Conservation (phyloP, 2,113 vertebrate species). For the Thamnaconus septentrionalis region DNA sequence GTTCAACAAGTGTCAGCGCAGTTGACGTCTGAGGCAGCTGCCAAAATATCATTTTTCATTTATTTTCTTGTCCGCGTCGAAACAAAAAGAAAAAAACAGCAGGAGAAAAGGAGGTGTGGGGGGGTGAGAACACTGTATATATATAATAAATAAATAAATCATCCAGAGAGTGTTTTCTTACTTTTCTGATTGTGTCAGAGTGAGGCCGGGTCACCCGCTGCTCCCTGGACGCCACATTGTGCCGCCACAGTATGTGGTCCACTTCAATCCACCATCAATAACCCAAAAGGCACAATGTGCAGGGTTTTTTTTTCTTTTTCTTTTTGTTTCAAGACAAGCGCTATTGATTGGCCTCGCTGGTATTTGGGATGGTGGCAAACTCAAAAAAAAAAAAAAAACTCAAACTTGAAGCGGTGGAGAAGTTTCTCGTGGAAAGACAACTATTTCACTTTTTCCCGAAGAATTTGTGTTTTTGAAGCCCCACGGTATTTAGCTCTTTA, state of each 20-base stretch:
- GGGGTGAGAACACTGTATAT: too few relatives aligned
- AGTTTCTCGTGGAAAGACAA: too few relatives aligned
- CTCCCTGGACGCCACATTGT: conserved; percentile 40
- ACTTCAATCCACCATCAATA: conserved; percentile 56
- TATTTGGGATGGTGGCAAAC: neutral
- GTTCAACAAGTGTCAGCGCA: too few relatives aligned
- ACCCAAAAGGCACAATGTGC: conserved; percentile 38
- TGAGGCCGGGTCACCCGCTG: conserved; percentile 44
- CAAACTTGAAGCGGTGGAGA: too few relatives aligned
- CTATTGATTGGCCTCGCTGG: conserved; percentile 26
- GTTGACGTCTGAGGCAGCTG: neutral
- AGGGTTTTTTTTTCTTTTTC: conserved; percentile 1
- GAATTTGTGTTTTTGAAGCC: too few relatives aligned
- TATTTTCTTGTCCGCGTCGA: neutral
- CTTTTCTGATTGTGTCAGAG: conserved; percentile 42
- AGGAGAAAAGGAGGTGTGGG: too few relatives aligned
- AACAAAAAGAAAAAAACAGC: neutral
- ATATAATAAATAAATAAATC: neutral
- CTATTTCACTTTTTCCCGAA: too few relatives aligned
- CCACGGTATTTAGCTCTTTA: too few relatives aligned
- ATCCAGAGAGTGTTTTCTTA: neutral
- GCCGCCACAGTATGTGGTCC: conserved; percentile 34
- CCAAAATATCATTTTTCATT: neutral
- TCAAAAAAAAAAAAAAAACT: too few relatives aligned
- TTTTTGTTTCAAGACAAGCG: conserved; percentile 34